Evolutionary conservation across 2,888 invertebrate genomes (phyloP), one percentile per base, ranked within the genome.

Genomic region (Tineola bisselliella): DNA sequence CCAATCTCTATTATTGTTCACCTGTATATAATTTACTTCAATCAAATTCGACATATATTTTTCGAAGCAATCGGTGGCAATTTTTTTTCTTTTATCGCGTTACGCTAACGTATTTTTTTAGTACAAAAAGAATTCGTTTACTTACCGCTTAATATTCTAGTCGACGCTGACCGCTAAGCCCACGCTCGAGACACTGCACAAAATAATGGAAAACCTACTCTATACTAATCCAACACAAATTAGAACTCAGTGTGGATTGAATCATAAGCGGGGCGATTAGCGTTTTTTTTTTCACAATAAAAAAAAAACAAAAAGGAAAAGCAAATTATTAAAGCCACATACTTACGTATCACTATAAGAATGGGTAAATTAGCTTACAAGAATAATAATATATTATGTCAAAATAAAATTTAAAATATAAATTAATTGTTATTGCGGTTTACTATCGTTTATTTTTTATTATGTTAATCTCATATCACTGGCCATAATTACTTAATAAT

Each of bases 121-220:
- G 8, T 5, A 44, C 8, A 44, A 13, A 8, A 5, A 8, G 3
- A 44, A 44, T 5, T 5, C 15, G 10, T 38, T 38, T 38, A 48
- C 3, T 48, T 10, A 17, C 48, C 15, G 48, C 15, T 48, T 76
- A 70, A 67, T 75, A 80, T 80, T 74, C 78, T 65, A 44, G n/a
- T n/a, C 60, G 4, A 17, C 64, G 66, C 67, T 69, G 25, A 61
- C 63, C 65, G 56, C 66, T 74, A 73, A 76, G 73, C 77, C 72
- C 43, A 63, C 73, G 80, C 76, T 81, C 81, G 79, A 79, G 79
- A 77, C 75, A 79, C 74, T 72, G 74, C 72, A 70, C 67, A 71
- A 73, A 79, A 81, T 80, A 79, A 81, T 80, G 81, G 81, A 83
- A 83, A 82, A 80, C 70, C 73, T 66, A 66, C 72, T 71, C 72